Evolutionary conservation across 2,113 vertebrate species (phyloP).

Genomic region (Eira barbara): DNA sequence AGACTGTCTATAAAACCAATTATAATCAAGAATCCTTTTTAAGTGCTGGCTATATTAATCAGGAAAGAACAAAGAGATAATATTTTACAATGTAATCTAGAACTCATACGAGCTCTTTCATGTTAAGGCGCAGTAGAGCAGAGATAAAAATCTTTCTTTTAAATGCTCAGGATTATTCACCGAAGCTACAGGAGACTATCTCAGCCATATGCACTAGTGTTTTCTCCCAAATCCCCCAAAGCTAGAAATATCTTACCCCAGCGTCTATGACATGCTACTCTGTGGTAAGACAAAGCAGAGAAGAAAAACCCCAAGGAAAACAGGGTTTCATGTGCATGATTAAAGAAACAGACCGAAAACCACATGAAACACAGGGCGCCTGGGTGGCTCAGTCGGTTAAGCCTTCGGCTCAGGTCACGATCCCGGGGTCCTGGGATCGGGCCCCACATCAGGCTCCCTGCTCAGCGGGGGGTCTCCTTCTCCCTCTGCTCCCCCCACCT

Average conservation of each 20-base stretch:
- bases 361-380: fast-evolving
- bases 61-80: neutral
- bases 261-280: neutral
- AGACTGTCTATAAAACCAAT: neutral
- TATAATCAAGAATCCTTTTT: neutral
- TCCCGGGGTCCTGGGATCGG: neutral
- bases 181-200: neutral
- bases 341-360: neutral
- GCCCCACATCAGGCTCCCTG: neutral
- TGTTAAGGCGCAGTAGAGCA: neutral
- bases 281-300: neutral
- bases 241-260: neutral
- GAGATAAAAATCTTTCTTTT: neutral
- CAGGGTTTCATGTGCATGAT: neutral
- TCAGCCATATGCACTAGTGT: fast-evolving
- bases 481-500: neutral
- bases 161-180: neutral
- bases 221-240: neutral
- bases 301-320: neutral
- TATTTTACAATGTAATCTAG: neutral
- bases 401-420: neutral
- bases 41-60: neutral
- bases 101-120: neutral
- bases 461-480: neutral
- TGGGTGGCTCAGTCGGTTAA: neutral